Conservation (phyloP, 1,140 invertebrate genomes). For the Leptonema lineaticorne region DNA sequence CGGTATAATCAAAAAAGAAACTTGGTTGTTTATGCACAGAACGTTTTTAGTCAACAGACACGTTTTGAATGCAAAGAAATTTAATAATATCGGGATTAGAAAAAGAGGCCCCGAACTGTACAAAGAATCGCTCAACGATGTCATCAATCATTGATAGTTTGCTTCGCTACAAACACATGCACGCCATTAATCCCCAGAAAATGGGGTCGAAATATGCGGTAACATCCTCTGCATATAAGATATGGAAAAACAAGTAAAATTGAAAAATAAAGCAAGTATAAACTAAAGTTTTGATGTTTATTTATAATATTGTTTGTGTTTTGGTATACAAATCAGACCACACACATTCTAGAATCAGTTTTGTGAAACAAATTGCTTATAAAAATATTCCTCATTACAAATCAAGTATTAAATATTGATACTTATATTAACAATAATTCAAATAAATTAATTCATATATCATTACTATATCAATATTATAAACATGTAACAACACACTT, state of each 20-base stretch:
- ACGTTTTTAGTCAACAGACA: not conserved
- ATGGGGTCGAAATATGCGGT: not conserved
- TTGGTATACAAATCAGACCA: no score
- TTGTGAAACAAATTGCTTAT: no score
- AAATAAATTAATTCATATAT: no score
- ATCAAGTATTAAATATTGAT: no score
- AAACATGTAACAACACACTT: no score
- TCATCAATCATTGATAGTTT: not conserved
- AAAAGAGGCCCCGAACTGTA: not conserved
- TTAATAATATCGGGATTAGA: not conserved
- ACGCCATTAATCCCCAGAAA: not conserved
- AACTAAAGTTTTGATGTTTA: not conserved
- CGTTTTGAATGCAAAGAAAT: not conserved
- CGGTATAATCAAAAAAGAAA: not conserved
- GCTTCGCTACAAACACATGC: not conserved
- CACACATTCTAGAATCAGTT: not conserved
- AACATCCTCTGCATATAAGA: slow-evolving; percentile 1
- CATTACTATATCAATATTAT: no score
- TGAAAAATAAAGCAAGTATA: not conserved
- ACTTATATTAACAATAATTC: no score
- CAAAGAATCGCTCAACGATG: not conserved
- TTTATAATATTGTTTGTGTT: no score
- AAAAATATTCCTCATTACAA: no score
- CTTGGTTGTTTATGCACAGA: not conserved
- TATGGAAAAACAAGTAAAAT: not conserved